A percentile compares a stretch with the other conserved stretches of the same genome.
phyloP scores from a whole-genome alignment of 2,888 invertebrate genomes.

The Cheilosia grossa region DNA sequence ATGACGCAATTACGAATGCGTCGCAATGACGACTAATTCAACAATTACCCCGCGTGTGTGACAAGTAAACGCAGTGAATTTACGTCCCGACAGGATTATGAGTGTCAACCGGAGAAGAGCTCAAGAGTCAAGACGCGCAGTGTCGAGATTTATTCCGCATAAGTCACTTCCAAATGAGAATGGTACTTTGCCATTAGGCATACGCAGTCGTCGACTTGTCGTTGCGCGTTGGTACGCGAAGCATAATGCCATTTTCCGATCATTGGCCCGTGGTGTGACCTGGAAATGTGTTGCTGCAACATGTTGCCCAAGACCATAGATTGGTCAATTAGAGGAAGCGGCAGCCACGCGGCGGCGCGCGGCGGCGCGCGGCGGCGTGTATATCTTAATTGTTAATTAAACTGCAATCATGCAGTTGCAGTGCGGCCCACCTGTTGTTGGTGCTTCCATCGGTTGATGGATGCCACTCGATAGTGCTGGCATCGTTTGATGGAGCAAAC shows the following conservation, averaged over 20 bases:
- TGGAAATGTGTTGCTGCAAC: constrained; percentile 39
- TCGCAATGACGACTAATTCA: constrained; percentile 58
- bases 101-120: constrained; percentile 31
- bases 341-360: too few relatives aligned
- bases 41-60: constrained; percentile 43
- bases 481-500: constrained; percentile 57
- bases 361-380: background rate
- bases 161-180: constrained; percentile 46
- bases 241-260: constrained; percentile 25
- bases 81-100: constrained; percentile 66
- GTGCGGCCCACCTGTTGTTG: constrained; percentile 57
- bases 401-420: constrained; percentile 27
- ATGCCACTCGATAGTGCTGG: constrained; percentile 61
- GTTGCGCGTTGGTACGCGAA: constrained; percentile 11
- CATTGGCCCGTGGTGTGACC: constrained; percentile 21
- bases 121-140: constrained; percentile 1
- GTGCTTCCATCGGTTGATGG: constrained; percentile 45
- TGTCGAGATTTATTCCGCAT: constrained; percentile 58
- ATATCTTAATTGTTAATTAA: constrained; percentile 57
- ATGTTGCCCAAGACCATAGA: constrained; percentile 1
- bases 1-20: constrained; percentile 63
- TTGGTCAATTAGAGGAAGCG: constrained; percentile 18
- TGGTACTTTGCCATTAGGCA: constrained; percentile 33
- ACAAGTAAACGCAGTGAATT: constrained; percentile 51
- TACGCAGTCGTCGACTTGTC: constrained; percentile 1